Evolutionary conservation across 1,140 invertebrate species (phyloP).

Genomic region (Parasteatoda tepidariorum): DNA sequence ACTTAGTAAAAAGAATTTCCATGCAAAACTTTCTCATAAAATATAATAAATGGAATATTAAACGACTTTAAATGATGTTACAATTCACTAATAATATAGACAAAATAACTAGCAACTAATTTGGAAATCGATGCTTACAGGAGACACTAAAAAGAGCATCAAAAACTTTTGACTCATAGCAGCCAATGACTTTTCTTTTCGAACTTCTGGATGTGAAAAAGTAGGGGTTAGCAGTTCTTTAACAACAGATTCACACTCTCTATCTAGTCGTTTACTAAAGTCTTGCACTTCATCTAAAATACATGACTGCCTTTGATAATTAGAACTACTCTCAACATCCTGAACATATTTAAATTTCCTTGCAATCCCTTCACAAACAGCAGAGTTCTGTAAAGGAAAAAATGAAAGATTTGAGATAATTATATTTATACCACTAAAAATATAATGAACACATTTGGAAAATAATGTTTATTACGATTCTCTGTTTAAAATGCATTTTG

Average conservation of each 20-base stretch:
- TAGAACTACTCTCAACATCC: neutral
- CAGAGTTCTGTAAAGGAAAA: neutral
- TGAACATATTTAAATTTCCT: conserved; percentile 30
- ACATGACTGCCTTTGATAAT: conserved; percentile 1
- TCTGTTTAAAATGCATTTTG: no score
- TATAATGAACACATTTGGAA: no score
- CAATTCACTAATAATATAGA: no score
- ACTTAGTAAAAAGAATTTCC: no score
- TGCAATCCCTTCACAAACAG: conserved; percentile 7
- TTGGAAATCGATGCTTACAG: conserved; percentile 71
- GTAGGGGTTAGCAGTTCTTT: neutral
- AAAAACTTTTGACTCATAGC: conserved; percentile 79
- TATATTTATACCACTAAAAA: no score
- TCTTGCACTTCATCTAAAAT: conserved; percentile 37
- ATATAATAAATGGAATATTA: no score
- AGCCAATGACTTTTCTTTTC: conserved; percentile 75
- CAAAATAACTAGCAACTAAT: no score
- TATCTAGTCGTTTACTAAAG: conserved; percentile 13
- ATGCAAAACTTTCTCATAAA: no score
- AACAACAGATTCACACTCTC: neutral
- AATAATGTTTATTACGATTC: no score
- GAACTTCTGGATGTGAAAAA: conserved; percentile 43
- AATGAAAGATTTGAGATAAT: no score
- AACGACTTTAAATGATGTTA: no score
- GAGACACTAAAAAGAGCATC: conserved; percentile 78